These are phyloP conservation scores for Poeciliopsis infans DNA, from an alignment of 2,797 vertebrate species.

Conservation along the genomic window DNA sequence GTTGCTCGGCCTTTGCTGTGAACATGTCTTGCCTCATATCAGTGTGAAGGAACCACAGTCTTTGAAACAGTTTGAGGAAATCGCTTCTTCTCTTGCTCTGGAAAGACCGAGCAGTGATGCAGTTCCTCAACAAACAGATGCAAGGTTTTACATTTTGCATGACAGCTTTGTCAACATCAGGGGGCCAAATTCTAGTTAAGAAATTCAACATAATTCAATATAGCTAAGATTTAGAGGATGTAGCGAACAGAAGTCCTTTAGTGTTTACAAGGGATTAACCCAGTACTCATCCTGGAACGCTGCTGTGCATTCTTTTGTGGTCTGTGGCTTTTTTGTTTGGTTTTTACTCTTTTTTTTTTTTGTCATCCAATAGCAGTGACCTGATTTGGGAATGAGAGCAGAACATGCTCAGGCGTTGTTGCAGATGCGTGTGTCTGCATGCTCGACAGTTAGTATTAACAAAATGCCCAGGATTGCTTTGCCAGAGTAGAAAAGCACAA, in stretches of 20 bases:
- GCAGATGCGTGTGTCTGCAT: conserved; percentile 20
- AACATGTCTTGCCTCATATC: neutral
- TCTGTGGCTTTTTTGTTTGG: neutral
- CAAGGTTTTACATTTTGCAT: neutral
- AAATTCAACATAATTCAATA: neutral
- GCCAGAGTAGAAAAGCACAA: neutral
- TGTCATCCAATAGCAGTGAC: neutral
- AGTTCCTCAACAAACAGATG: conserved; percentile 21
- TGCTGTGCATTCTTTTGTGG: conserved; percentile 12
- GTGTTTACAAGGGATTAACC: conserved; percentile 31
- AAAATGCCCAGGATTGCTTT: neutral
- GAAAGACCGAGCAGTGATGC: conserved; percentile 18
- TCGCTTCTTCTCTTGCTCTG: conserved; percentile 34
- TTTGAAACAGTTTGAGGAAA: conserved; percentile 60
- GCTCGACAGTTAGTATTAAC: neutral
- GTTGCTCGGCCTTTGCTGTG: neutral
- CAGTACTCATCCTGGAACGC: conserved; percentile 8
- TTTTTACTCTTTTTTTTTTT: neutral
- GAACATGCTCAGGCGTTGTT: neutral
- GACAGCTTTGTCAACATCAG: neutral
- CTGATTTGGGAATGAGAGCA: conserved; percentile 17
- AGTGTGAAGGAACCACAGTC: conserved; percentile 23
- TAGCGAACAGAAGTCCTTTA: conserved; percentile 9
- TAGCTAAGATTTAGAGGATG: conserved; percentile 9
- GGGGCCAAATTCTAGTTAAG: neutral